phyloP scores from a whole-genome alignment of 2,888 invertebrate genomes.

The Chloroclysta siterata region DNA sequence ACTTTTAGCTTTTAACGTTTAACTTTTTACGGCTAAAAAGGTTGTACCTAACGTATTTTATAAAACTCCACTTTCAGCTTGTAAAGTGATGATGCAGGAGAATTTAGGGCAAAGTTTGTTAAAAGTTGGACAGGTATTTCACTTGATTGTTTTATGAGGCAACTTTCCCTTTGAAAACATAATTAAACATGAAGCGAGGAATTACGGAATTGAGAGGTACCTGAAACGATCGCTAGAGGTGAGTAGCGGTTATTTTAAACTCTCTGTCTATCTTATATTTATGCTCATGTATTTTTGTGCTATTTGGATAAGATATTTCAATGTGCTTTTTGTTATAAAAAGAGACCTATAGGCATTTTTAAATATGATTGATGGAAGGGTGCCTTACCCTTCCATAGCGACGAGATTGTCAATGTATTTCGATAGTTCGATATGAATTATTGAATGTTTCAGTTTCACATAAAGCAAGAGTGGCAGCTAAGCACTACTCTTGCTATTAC shows the following conservation, averaged over 20 bases:
- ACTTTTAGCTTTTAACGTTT: too few relatives aligned
- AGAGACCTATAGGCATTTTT: too few relatives aligned
- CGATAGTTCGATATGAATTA: constrained; percentile 3
- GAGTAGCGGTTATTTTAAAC: not conserved
- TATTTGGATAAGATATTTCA: too few relatives aligned
- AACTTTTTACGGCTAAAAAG: constrained; percentile 11
- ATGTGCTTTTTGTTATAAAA: too few relatives aligned
- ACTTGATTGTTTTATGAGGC: constrained; percentile 41
- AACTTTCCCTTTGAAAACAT: constrained; percentile 31
- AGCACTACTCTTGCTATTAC: too few relatives aligned
- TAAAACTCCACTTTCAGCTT: constrained; percentile 27
- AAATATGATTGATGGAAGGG: too few relatives aligned
- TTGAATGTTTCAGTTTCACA: constrained; percentile 11
- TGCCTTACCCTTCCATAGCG: not conserved
- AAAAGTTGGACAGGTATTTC: constrained; percentile 40
- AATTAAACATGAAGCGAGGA: constrained; percentile 22
- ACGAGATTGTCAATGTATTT: not conserved
- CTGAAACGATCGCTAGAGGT: not conserved
- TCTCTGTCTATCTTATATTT: not conserved
- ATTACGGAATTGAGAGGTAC: constrained; percentile 6
- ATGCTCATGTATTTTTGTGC: too few relatives aligned
- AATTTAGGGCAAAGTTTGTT: constrained; percentile 35
- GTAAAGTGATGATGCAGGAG: constrained; percentile 33
- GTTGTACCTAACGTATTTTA: constrained; percentile 7
- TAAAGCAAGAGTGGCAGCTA: too few relatives aligned